Evolutionary conservation across 2,113 vertebrate genomes (phyloP), one percentile per base, ranked within the genome.

Genomic region (Aspidoscelis tigris): DNA sequence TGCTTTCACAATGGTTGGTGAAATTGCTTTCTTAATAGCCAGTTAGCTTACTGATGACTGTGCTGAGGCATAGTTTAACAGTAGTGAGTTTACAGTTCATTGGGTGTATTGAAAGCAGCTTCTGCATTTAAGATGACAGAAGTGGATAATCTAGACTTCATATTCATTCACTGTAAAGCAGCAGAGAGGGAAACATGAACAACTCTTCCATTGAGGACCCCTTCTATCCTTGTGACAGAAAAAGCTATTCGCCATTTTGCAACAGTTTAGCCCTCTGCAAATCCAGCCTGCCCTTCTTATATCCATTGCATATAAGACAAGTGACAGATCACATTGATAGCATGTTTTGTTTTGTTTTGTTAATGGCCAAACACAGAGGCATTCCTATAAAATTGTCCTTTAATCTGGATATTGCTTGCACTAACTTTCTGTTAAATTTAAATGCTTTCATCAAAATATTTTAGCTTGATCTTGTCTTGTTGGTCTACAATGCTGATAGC

Each of bases 1-100:
- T 76, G 66, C 68, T 81, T 92, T 89, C 90, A 91, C 92, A 89
- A 88, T 91, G 83, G 91, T 94, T 33, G 91, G 93, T 94, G 55
- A 55, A 55, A 55, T 9, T 55, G 55, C 55, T 55, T 90, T 70
- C 86, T 85, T 86, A 92, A 87, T 82, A 81, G 86, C 78, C 16
- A 50, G 75, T 89, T 85, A 83, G 86, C 87, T 93, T 90, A 41
- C 61, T 79, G 83, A 20, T 64, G 91, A 68, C 83, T 90, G 90
- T 84, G 55, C 5, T 73, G 77, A 91, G 89, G 80, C 89, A 83
- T 93, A 26, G 82, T 87, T 87, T 84, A 53, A 84, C n/a, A 77
- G 84, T 74, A 1, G 0, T 78, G 91, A 83, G 81, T 33, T 79
- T 76, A 77, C 88, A 83, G 79, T 78, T 92, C 86, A 71, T 55